Evolutionary conservation across 2,113 vertebrate species (phyloP), one percentile per base, ranked within the genome.

Genomic region (Cinclus mexicanus): DNA sequence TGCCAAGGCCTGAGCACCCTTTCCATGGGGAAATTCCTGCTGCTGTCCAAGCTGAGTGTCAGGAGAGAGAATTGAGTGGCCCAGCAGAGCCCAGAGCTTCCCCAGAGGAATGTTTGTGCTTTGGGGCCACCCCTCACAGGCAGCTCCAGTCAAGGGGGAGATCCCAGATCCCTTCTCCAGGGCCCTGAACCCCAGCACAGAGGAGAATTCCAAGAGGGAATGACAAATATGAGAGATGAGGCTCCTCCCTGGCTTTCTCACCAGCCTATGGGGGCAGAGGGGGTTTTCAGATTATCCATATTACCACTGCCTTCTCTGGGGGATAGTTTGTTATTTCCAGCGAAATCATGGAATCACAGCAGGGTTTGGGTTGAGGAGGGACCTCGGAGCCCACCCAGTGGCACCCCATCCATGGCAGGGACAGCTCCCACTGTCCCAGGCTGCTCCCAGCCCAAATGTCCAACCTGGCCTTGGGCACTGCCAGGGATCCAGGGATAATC

Each of bases 381-480:
- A 28, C 4, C 46, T 4, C 0, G 28, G 0, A 68, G 0, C 28
- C 47, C 49, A 5, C 0, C 49, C 57, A 44, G 25, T 7, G 8
- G 21, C 69, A 33, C 5, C 26, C 53, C 55, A 19, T 53, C 83
- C 83, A 22, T 23, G 63, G 64, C 72, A 87, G 55, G 55, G 83
- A 53, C 83, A 26, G 33, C 63, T 87, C 1, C 55, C 72, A 39
- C 28, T 52, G 47, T 18, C 7, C 82, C 57, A 46, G 81, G 47
- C 35, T 37, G 68, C 68, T 55, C 68, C 68, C 37, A 42, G 46
- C 23, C 70, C 83, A 35, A 29, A 1, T 47, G 64, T 11, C 61
- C 83, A 77, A 0, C 53, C 63, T 52, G 83, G 52, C 44, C 61
- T 12, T 0, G 83, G 83, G 1, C 71, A 68, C 31, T 86, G 4